Evolutionary conservation across 2,888 invertebrate species (phyloP), one percentile per base, ranked within the genome.

Genomic region (Ariolimax columbianus): DNA sequence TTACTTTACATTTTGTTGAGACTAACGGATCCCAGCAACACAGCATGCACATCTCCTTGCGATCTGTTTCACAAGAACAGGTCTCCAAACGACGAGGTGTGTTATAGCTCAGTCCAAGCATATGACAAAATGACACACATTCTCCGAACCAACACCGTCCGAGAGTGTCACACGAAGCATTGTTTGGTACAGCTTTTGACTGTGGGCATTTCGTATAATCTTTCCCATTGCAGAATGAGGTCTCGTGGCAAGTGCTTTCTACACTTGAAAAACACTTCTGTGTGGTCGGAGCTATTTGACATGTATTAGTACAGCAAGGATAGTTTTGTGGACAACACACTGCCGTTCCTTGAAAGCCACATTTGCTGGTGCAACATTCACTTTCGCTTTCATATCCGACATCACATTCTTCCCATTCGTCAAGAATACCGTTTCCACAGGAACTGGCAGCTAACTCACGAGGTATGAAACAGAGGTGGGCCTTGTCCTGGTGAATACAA

Each of bases 401-500:
- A 72, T 82, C 82, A 30, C 82, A 82, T 3, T 82, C 82, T 59
- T 82, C 82, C 0, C 40, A 55, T 4, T 3, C 26, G 2, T 59
- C 59, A 11, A 75, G 14, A 4, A 82, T 26, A 19, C 75, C 43
- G 33, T 82, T 63, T 6, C 82, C 82, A 70, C 82, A 82, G 11
- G 43, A 9, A 9, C 23, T n/a, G 30, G 1, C 30, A 1, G 30
- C 55, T 0, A 33, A 9, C 11, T 11, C 36, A 3, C 19, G 26
- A 26, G 63, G 63, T 30, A 68, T 43, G n/a, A 83, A 83, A 40
- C 83, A 83, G 9, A 55, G 19, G 38, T 83, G 77, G 14, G 77
- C 83, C 40, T 77, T 83, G 1, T 33, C 47, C 83, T 83, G 73
- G 33, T 11, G 36, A 43, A 70, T 6, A 19, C 33, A 70, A 17